A percentile compares a stretch with the other conserved stretches of the same genome.
Evolutionary conservation across 2,888 invertebrate species (phyloP).

Genomic region (Mantis religiosa): DNA sequence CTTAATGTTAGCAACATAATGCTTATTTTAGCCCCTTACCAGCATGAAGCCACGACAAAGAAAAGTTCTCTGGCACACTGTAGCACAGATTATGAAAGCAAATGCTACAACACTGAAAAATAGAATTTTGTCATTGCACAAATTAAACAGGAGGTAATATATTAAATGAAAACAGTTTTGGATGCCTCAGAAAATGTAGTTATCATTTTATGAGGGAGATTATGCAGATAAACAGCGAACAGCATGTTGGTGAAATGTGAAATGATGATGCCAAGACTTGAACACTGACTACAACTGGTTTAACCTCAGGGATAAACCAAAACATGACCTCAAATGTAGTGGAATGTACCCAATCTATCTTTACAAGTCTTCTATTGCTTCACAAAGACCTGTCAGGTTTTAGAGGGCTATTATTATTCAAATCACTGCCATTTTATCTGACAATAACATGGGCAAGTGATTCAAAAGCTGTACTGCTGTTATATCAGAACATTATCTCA

Average conservation of each 20-base stretch:
- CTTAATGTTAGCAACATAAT: too few species aligned
- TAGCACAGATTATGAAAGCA: too few species aligned
- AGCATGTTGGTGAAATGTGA: neutral
- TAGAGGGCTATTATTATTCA: neutral
- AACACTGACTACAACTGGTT: neutral
- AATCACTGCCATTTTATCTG: neutral
- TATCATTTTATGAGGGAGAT: slow-evolving; percentile 2
- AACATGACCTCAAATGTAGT: neutral
- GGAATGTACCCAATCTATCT: neutral
- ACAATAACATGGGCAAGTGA: neutral
- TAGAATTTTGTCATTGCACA: too few species aligned
- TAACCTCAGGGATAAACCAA: neutral
- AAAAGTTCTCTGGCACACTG: too few species aligned
- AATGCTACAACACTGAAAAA: too few species aligned
- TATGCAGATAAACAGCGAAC: neutral
- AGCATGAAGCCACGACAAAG: too few species aligned
- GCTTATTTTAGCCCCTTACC: too few species aligned
- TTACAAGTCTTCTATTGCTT: neutral
- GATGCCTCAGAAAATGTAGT: slow-evolving; percentile 8
- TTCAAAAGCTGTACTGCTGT: neutral
- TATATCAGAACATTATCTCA: neutral
- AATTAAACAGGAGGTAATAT: too few species aligned
- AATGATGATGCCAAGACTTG: neutral
- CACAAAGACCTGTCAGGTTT: neutral
- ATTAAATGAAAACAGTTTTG: neutral